Evolutionary conservation across 1,140 invertebrate genomes (phyloP).

Genomic region (Ditylenchus dipsaci): DNA sequence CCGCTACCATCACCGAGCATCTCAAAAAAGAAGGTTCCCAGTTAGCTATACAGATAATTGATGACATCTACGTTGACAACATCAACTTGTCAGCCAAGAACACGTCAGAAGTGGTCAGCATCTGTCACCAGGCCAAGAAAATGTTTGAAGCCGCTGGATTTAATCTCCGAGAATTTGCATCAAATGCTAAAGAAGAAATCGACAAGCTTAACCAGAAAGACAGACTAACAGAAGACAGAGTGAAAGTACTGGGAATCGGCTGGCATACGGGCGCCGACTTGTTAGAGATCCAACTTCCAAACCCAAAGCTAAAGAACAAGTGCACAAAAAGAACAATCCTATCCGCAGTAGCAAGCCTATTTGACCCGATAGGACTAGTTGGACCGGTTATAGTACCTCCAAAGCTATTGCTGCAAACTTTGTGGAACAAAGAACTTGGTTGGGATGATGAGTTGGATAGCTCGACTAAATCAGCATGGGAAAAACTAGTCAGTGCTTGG

Average conservation of each 20-base stretch:
- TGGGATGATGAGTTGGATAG: constrained; percentile 8
- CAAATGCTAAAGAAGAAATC: constrained; percentile 17
- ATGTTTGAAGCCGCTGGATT: constrained; percentile 16
- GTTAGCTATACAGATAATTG: background rate
- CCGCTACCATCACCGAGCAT: constrained; percentile 13
- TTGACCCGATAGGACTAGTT: constrained; percentile 11
- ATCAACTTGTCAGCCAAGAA: background rate
- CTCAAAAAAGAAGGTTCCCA: constrained; percentile 1
- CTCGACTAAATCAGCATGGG: background rate
- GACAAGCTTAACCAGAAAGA: too few species aligned
- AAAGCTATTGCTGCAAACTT: constrained; percentile 6
- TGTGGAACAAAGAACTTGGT: constrained; percentile 5
- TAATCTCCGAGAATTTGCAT: constrained; percentile 22
- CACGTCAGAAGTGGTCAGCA: background rate
- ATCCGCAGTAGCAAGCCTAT: constrained; percentile 5
- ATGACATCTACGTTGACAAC: constrained; percentile 31
- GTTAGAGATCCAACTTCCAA: background rate
- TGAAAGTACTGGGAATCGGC: too few species aligned
- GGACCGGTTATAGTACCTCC: background rate
- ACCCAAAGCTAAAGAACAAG: constrained; percentile 3
- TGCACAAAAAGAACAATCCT: constrained; percentile 21
- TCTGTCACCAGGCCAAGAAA: constrained; percentile 10
- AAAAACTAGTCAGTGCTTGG: background rate
- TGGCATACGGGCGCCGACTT: too few species aligned
- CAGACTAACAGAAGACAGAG: too few species aligned